phyloP scores from a whole-genome alignment of 2,113 vertebrate genomes.

The Lutjanus erythropterus region DNA sequence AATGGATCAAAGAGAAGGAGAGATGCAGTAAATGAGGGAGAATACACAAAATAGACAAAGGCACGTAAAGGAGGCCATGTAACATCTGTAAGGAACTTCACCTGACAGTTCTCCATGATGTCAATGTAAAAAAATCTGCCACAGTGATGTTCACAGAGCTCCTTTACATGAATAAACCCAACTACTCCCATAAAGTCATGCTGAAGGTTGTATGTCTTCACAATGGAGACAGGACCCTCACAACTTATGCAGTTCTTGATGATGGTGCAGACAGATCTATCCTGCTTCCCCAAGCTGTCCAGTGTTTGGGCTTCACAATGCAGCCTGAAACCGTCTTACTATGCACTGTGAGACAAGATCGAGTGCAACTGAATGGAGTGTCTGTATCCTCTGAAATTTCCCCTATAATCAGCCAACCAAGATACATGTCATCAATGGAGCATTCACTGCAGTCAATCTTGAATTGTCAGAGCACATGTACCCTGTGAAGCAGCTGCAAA shows the following conservation, averaged over 20 bases:
- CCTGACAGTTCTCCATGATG: no score
- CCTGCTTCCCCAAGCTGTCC: not conserved
- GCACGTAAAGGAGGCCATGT: no score
- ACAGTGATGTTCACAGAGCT: no score
- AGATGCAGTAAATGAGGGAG: no score
- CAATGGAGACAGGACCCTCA: no score
- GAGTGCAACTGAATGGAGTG: not conserved
- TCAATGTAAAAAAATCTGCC: no score
- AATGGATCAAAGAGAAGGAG: no score
- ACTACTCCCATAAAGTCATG: no score
- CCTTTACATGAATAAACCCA: no score
- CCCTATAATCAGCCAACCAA: not conserved
- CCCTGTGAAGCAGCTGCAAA: not conserved
- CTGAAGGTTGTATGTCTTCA: not conserved
- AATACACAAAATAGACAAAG: no score
- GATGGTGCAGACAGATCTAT: not conserved
- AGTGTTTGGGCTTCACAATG: not conserved
- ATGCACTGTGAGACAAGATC: not conserved
- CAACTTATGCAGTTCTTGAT: not conserved
- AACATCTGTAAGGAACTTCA: no score
- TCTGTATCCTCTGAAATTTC: not conserved
- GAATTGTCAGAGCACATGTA: not conserved
- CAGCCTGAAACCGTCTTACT: constrained; percentile 9
- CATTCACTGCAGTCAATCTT: not conserved
- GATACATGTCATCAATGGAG: not conserved